Evolutionary conservation across 1,140 invertebrate genomes (phyloP).

Genomic region (Bathynomus jamesi): DNA sequence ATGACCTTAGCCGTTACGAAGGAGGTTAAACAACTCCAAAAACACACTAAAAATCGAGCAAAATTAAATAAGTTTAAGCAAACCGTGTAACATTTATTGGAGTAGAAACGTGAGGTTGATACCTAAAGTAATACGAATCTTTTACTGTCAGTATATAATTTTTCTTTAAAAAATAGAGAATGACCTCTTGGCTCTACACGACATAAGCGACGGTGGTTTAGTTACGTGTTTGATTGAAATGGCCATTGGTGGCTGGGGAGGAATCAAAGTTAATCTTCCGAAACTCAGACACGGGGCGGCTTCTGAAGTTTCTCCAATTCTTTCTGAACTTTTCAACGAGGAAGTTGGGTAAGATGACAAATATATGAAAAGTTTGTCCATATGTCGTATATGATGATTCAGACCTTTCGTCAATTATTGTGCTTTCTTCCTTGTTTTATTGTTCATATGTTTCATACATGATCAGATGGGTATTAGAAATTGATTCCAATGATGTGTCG

Average conservation of each 20-base stretch:
- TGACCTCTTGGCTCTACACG: slow-evolving; percentile 79
- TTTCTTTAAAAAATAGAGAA: slow-evolving; percentile 50
- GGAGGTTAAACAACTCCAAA: too few relatives aligned
- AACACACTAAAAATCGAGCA: too few relatives aligned
- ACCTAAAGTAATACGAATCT: too few relatives aligned
- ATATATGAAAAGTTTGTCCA: too few relatives aligned
- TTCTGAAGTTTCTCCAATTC: slow-evolving; percentile 43
- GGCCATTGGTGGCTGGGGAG: slow-evolving; percentile 84
- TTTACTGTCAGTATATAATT: too few relatives aligned
- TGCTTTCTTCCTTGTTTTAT: neutral
- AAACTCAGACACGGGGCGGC: slow-evolving; percentile 45
- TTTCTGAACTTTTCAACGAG: slow-evolving; percentile 29
- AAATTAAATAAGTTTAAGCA: too few relatives aligned
- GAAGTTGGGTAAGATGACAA: slow-evolving; percentile 31
- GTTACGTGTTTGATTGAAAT: slow-evolving; percentile 87
- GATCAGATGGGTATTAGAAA: neutral
- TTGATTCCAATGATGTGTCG: too few relatives aligned
- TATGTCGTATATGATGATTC: neutral
- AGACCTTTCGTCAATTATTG: neutral
- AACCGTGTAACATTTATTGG: too few relatives aligned
- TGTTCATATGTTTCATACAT: neutral
- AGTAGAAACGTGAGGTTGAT: too few relatives aligned
- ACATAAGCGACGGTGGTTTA: slow-evolving; percentile 92
- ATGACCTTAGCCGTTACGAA: too few relatives aligned
- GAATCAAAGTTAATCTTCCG: slow-evolving; percentile 48